Evolutionary conservation across 1,140 invertebrate genomes (phyloP).

Genomic region (Nilaparvata lugens): DNA sequence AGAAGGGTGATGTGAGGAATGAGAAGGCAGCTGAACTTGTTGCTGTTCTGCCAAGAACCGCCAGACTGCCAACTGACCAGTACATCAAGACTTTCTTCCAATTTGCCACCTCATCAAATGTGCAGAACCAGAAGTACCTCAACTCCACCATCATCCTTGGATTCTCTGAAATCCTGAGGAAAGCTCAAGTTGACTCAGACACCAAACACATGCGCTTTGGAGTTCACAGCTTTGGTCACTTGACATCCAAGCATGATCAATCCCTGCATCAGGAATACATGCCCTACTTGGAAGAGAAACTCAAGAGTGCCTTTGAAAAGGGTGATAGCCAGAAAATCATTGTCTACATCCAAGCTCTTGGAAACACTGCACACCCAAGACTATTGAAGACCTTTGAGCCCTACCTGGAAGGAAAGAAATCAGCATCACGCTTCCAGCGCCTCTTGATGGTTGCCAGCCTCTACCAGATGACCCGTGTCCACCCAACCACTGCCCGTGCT

Average conservation of each 20-base stretch:
- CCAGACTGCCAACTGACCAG: conserved; percentile 49
- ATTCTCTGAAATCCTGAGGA: conserved; percentile 47
- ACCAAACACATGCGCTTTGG: conserved; percentile 49
- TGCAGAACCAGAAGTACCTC: conserved; percentile 38
- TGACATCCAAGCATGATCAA: conserved; percentile 37
- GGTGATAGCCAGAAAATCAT: conserved; percentile 44
- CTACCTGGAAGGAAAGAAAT: conserved; percentile 50
- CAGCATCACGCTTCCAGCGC: conserved; percentile 47
- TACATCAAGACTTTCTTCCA: conserved; percentile 47
- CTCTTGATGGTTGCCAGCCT: conserved; percentile 47
- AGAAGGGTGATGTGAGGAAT: conserved; percentile 40
- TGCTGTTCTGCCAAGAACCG: conserved; percentile 37
- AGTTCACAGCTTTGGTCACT: conserved; percentile 46
- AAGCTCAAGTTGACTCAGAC: conserved; percentile 44
- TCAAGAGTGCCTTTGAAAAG: conserved; percentile 42
- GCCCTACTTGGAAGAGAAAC: conserved; percentile 41
- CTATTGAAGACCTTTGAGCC: conserved; percentile 50
- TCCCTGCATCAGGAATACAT: conserved; percentile 45
- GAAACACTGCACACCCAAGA: conserved; percentile 46
- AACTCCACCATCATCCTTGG: conserved; percentile 44
- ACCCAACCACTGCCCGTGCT: conserved; percentile 41
- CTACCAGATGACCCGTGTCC: conserved; percentile 36
- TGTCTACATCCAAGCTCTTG: conserved; percentile 49
- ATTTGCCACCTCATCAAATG: conserved; percentile 39
- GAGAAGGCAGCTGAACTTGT: conserved; percentile 47